phyloP scores from a whole-genome alignment of 1,140 invertebrate species.

The Drosophila teissieri region DNA sequence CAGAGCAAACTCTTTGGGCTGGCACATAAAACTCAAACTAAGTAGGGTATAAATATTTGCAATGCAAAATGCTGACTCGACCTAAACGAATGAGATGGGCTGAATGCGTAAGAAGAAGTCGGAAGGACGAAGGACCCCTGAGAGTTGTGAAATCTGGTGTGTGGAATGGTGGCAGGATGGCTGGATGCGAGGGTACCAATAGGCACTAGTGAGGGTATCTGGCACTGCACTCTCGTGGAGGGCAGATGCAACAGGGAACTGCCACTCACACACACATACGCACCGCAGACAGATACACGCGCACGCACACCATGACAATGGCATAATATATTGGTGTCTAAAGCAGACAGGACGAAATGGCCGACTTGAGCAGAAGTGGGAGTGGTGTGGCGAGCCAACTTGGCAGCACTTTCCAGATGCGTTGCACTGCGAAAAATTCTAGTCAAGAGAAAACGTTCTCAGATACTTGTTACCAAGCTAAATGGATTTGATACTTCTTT shows the following conservation, averaged over 20 bases:
- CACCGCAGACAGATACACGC: conserved; percentile 6
- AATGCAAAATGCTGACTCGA: conserved; percentile 58
- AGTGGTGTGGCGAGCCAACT: conserved; percentile 23
- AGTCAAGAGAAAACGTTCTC: no score
- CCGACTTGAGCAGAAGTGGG: conserved; percentile 30
- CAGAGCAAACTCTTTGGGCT: conserved; percentile 35
- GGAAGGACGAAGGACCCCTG: conserved; percentile 13
- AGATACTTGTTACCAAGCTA: no score
- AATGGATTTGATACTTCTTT: no score
- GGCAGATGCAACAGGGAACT: conserved; percentile 59
- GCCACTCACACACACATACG: conserved; percentile 19
- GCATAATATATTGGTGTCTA: conserved; percentile 74
- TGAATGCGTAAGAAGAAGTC: conserved; percentile 19
- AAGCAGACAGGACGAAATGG: conserved; percentile 46
- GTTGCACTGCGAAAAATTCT: conserved; percentile 23
- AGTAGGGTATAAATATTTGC: conserved; percentile 62
- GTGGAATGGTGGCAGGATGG: background rate
- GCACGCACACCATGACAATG: conserved; percentile 47
- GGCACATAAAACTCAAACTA: conserved; percentile 51
- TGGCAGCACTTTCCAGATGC: conserved; percentile 52
- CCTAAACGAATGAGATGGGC: conserved; percentile 18
- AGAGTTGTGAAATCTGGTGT: conserved; percentile 21
- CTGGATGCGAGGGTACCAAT: conserved; percentile 25
- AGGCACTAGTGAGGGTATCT: conserved; percentile 15
- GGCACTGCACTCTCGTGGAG: conserved; percentile 18